Evolutionary conservation across 2,888 invertebrate species (phyloP), one percentile per base, ranked within the genome.

Genomic region (Achlya flavicornis): DNA sequence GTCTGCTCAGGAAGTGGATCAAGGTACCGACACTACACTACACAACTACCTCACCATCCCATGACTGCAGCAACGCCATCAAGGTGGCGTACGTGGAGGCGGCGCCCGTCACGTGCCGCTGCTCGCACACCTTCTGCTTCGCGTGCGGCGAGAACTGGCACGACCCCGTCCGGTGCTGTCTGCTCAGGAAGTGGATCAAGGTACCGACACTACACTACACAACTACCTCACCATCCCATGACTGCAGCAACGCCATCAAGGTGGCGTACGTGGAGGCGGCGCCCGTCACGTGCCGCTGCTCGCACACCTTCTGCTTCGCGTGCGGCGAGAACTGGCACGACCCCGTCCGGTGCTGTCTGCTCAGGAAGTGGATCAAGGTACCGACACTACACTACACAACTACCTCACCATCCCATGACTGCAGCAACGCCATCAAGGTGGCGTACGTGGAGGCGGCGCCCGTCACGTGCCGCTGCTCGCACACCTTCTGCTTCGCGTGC

Each of bases 271-370:
- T 97, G 64, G 99, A 99, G 87, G 95, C 97, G 57, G 97, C 97
- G 87, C 97, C 97, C 14, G 99, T 99, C 46, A 97, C 97, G 53
- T 99, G 99, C 90, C 96, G 96, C 86, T 99, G 99, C 91, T 95
- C 95, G 41, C 98, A 98, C 91, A 96, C 96, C 41, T 99, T 99
- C 94, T 99, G 99, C 93, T 99, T 99, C 94, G 96, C 97, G 63
- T 99, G 99, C 92, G 98, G 98, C 32, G 98, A 98, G 93, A 97
- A 98, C 91, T 98, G 98, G 98, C 99, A 99, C 91, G 99, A 99
- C 88, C 99, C 99, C 35, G 99, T 99, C 58, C 97, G 97, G 78
- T 99, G 99, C 92, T 96, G 96, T 70, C 95, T 98, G 87, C 95
- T 99, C 26, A 96, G 96, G 84, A 97, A 97, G 89, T 99, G 99